These are phyloP conservation scores for Drosophila pachea DNA, from an alignment of 1,140 invertebrate genomes.

Conservation along the genomic window DNA sequence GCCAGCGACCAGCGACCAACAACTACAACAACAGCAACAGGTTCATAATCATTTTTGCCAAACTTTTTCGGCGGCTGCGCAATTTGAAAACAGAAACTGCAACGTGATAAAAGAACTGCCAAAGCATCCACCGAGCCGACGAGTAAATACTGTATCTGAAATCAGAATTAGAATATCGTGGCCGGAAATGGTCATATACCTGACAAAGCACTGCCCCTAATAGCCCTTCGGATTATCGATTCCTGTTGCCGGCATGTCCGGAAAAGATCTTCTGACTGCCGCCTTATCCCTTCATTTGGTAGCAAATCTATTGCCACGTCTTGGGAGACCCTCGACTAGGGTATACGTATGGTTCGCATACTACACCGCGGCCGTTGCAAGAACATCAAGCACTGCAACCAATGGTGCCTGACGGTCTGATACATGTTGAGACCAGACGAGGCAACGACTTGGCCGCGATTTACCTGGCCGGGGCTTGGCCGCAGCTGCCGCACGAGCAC, in stretches of 20 bases:
- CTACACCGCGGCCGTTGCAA: conserved; percentile 52
- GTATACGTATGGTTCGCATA: conserved; percentile 29
- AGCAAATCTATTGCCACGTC: no score
- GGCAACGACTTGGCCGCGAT: conserved; percentile 51
- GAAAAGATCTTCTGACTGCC: no score
- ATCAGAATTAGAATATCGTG: not conserved
- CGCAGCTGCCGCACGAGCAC: conserved; percentile 13
- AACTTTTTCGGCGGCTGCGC: conserved; percentile 30
- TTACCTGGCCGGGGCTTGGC: conserved; percentile 52
- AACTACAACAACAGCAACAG: conserved; percentile 48
- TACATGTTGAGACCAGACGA: conserved; percentile 71
- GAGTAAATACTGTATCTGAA: conserved; percentile 4
- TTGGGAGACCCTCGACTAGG: not conserved
- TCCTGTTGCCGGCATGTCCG: not conserved
- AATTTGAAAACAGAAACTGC: conserved; percentile 44
- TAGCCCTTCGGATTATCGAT: no score
- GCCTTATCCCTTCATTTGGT: no score
- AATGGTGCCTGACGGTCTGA: conserved; percentile 46
- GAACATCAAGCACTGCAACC: conserved; percentile 31
- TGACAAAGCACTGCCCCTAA: no score
- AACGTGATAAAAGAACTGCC: not conserved
- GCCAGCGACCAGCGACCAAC: conserved; percentile 10
- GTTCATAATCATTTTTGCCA: conserved; percentile 58
- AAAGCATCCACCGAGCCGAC: not conserved
- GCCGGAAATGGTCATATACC: not conserved